A percentile compares a stretch with the other conserved stretches of the same genome.
These are phyloP conservation scores for Bombus haemorrhoidalis DNA, from an alignment of 1,140 invertebrate species.

Conservation along the genomic window DNA sequence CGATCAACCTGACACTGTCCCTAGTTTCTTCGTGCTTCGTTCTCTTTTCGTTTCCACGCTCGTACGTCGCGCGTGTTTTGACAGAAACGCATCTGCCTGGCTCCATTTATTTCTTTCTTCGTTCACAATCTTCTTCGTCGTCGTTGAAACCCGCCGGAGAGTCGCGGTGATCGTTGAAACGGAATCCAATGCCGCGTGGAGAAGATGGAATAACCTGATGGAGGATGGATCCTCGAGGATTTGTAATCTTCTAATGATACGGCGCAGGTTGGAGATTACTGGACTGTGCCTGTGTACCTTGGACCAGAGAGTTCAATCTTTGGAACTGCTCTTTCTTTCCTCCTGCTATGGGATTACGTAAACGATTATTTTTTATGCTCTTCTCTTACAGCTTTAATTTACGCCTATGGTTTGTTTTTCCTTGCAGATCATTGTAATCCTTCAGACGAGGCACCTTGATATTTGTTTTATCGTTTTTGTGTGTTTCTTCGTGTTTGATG, in stretches of 20 bases:
- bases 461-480: too few relatives aligned
- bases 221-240: constrained; percentile 25
- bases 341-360: neutral
- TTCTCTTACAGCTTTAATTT: neutral
- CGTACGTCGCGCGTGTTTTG: constrained; percentile 16
- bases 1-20: constrained; percentile 6
- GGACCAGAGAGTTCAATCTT: neutral
- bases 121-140: neutral
- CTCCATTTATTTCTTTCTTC: neutral
- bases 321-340: neutral
- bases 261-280: constrained; percentile 68
- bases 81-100: constrained; percentile 35
- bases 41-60: neutral
- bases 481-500: too few relatives aligned
- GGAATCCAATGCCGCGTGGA: constrained; percentile 5
- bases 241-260: constrained; percentile 73
- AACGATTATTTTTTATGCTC: neutral
- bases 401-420: neutral
- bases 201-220: constrained; percentile 7
- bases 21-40: neutral
- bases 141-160: neutral
- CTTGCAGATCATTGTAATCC: too few relatives aligned
- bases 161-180: neutral
- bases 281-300: constrained; percentile 8
- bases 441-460: too few relatives aligned